phyloP scores from a whole-genome alignment of 2,797 vertebrate species.

The Sus cebifrons region DNA sequence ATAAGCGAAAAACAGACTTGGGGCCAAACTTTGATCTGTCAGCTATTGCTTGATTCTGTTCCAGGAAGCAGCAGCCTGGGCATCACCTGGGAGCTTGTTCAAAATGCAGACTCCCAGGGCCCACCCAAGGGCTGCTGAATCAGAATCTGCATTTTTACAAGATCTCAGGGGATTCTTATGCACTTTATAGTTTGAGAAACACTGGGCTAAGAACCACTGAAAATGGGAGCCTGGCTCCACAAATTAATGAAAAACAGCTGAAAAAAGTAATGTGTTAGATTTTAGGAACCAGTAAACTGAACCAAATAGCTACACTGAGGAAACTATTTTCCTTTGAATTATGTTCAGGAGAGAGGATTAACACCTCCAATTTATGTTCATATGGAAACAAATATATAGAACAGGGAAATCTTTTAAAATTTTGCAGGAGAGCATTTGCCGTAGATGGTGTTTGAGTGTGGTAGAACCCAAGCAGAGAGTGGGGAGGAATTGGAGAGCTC shows the following conservation, averaged over 20 bases:
- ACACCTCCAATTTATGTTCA: not conserved
- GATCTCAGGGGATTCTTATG: not conserved
- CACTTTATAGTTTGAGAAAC: not conserved
- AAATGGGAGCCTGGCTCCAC: not conserved
- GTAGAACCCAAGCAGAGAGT: not conserved
- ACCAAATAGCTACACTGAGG: not conserved
- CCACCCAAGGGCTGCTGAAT: not conserved
- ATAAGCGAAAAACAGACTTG: not conserved
- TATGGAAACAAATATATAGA: not conserved
- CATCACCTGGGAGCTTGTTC: not conserved
- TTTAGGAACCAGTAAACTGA: not conserved
- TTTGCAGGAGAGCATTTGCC: not conserved
- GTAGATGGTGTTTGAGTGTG: not conserved
- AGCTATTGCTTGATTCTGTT: not conserved
- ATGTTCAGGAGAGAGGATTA: not conserved
- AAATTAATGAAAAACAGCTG: slow-evolving; percentile 12
- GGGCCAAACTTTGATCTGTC: not conserved
- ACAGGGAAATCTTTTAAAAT: not conserved
- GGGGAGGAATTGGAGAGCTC: not conserved
- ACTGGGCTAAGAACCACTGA: not conserved
- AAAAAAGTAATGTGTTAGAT: not conserved
- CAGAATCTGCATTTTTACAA: not conserved
- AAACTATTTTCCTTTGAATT: slow-evolving; percentile 22
- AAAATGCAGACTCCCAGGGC: not conserved
- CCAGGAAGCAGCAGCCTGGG: not conserved